A percentile compares a stretch with the other conserved stretches of the same genome.
These are phyloP conservation scores for Adela reaumurella DNA, from an alignment of 2,888 invertebrate genomes.

Conservation along the genomic window DNA sequence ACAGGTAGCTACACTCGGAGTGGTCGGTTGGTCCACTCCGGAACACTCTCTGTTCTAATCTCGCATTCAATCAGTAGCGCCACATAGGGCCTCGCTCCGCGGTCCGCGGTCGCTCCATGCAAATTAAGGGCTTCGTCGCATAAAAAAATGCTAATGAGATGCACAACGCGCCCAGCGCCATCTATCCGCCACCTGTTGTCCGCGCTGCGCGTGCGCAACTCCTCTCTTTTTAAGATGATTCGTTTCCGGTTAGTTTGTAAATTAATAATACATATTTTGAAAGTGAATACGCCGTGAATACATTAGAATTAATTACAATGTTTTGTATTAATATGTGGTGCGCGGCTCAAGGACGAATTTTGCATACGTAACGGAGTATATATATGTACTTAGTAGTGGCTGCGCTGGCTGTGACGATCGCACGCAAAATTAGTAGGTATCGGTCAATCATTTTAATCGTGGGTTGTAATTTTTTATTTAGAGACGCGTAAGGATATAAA, in stretches of 20 bases:
- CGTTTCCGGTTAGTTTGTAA: neutral
- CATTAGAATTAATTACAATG: constrained; percentile 43
- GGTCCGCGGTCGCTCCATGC: neutral
- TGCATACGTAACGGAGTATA: constrained; percentile 36
- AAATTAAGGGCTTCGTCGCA: neutral
- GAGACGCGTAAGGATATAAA: too few species aligned
- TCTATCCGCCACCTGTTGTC: neutral
- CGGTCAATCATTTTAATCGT: too few species aligned
- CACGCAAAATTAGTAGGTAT: too few species aligned
- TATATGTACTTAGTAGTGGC: too few species aligned
- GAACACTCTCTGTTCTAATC: too few species aligned
- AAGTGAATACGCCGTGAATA: constrained; percentile 37
- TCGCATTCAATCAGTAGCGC: too few species aligned
- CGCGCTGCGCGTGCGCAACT: neutral
- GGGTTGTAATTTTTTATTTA: too few species aligned
- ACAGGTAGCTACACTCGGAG: too few species aligned
- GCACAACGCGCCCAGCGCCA: neutral
- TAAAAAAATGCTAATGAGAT: neutral
- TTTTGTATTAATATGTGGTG: constrained; percentile 21
- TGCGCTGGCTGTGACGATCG: too few species aligned
- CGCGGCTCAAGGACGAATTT: constrained; percentile 45
- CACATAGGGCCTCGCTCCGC: too few species aligned
- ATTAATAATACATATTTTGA: constrained; percentile 15
- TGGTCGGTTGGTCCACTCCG: too few species aligned
- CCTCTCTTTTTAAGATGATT: neutral